A percentile compares a stretch with the other conserved stretches of the same genome.
These are phyloP conservation scores for Mesoclemmys tuberculata DNA, from an alignment of 2,113 vertebrate genomes.

Conservation along the genomic window DNA sequence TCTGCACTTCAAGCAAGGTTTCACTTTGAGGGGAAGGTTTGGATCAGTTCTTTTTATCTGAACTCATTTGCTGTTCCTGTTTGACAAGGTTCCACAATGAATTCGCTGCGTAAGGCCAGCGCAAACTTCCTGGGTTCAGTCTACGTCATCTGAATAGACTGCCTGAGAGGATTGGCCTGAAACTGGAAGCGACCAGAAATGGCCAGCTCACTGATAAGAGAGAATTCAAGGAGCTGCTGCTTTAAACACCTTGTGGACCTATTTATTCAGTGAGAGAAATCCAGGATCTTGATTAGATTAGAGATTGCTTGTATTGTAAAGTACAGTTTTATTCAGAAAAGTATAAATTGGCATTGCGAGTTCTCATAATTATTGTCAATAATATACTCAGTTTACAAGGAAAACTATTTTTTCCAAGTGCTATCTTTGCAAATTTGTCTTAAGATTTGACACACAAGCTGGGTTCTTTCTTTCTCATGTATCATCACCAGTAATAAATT, in stretches of 20 bases:
- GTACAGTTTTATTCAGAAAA: neutral
- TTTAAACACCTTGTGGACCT: rapidly evolving
- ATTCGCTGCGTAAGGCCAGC: neutral
- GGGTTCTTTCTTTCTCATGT: neutral
- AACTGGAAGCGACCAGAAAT: neutral
- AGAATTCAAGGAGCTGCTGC: neutral
- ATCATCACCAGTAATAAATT: neutral
- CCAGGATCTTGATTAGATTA: rapidly evolving
- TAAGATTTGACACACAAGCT: neutral
- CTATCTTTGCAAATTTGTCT: neutral
- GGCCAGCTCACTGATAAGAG: neutral
- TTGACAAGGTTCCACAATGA: neutral
- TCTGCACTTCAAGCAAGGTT: neutral
- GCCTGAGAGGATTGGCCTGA: neutral
- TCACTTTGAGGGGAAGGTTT: neutral
- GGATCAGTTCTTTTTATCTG: neutral
- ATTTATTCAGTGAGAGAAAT: neutral
- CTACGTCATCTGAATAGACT: neutral
- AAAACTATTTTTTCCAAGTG: neutral
- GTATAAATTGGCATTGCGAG: neutral
- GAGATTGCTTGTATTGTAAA: neutral
- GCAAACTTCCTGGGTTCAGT: neutral
- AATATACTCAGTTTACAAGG: rapidly evolving
- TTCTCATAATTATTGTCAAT: neutral
- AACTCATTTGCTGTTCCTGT: neutral